phyloP scores from a whole-genome alignment of 2,797 vertebrate genomes.

The Rousettus madagascariensis region DNA sequence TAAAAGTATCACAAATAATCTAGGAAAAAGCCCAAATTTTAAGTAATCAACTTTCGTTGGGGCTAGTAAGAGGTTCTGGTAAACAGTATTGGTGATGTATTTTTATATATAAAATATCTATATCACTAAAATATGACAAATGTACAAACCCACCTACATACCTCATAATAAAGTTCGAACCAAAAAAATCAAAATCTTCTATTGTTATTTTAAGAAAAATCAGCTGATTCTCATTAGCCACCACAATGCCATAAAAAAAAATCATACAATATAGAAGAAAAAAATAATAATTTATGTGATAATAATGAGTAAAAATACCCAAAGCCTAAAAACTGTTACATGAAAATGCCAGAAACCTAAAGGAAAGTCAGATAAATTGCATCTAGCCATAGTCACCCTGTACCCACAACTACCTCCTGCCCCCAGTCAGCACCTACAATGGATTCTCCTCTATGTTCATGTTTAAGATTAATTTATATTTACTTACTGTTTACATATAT shows the following conservation, averaged over 20 bases:
- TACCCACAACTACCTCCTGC: not conserved
- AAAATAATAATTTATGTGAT: not conserved
- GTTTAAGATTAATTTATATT: not conserved
- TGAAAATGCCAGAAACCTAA: not conserved
- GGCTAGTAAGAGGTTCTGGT: not conserved
- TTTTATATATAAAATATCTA: not conserved
- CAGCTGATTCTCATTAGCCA: not conserved
- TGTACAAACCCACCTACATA: not conserved
- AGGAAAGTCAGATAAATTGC: not conserved
- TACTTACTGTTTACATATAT: not conserved
- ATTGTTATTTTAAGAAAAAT: not conserved
- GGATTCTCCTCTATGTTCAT: not conserved
- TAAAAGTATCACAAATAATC: not conserved
- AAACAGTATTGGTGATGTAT: not conserved
- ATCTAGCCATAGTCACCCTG: not conserved
- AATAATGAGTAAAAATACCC: not conserved
- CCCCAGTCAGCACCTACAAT: not conserved
- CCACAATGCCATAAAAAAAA: not conserved
- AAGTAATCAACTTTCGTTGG: not conserved
- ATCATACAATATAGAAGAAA: not conserved
- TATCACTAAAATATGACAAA: not conserved
- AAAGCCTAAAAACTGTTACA: not conserved
- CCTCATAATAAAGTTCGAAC: not conserved
- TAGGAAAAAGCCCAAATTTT: not conserved
- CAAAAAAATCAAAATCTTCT: not conserved